These are phyloP conservation scores for Nowickia ferox DNA, from an alignment of 2,888 invertebrate genomes.

Conservation along the genomic window DNA sequence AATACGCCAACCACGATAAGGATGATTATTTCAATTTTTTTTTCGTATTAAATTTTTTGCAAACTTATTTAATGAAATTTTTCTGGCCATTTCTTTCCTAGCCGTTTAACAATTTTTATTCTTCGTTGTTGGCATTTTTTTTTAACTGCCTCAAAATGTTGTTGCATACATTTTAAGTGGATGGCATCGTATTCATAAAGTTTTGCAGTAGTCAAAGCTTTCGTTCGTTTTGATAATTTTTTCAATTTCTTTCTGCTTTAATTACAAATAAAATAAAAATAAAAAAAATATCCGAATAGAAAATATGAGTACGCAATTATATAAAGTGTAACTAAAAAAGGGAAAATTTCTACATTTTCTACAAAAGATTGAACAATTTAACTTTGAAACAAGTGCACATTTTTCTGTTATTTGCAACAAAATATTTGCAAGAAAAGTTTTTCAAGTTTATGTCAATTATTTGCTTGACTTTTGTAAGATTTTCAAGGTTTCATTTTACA, in stretches of 20 bases:
- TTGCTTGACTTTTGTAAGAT: constrained; percentile 3
- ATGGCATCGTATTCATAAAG: not conserved
- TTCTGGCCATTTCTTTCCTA: not conserved
- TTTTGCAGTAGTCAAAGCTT: not conserved
- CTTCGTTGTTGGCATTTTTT: not conserved
- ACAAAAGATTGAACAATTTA: constrained; percentile 2
- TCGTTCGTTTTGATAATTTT: not conserved
- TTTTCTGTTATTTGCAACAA: not conserved
- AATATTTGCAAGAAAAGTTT: constrained; percentile 8
- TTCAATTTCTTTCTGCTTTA: not conserved
- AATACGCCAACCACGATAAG: no score
- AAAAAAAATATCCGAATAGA: not conserved
- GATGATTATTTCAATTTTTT: no score
- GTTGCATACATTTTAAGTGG: not conserved
- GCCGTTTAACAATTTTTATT: not conserved
- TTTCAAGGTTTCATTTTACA: constrained; percentile 40
- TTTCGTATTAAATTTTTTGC: not conserved
- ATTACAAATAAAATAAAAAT: not conserved
- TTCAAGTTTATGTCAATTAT: constrained; percentile 50
- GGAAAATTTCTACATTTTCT: not conserved
- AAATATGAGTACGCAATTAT: constrained; percentile 26
- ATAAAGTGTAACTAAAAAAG: constrained; percentile 32
- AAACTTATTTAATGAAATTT: not conserved
- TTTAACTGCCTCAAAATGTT: constrained; percentile 2
- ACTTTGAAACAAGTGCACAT: not conserved